phyloP scores from a whole-genome alignment of 2,113 vertebrate species.

The Myanophis thanlyinensis region DNA sequence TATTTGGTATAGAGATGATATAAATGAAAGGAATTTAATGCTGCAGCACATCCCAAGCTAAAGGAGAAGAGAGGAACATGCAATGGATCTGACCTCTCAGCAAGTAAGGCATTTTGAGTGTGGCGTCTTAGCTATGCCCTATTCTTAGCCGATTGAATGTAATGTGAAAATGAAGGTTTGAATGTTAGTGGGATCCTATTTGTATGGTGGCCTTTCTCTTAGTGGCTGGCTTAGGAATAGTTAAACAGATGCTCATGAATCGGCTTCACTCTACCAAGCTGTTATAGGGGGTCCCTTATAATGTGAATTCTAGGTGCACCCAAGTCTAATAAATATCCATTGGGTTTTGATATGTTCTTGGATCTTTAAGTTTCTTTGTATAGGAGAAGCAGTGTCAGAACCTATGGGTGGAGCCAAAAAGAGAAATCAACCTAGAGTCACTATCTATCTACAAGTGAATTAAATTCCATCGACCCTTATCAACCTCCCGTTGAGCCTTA shows the following conservation, averaged over 20 bases:
- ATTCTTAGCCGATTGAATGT: not conserved
- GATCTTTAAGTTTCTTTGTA: too few species aligned
- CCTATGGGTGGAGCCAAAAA: too few species aligned
- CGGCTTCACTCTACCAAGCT: not conserved
- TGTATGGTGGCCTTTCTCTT: not conserved
- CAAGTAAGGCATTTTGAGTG: not conserved
- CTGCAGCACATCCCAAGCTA: not conserved
- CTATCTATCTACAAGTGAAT: too few species aligned
- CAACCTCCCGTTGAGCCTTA: too few species aligned
- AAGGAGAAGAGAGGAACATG: not conserved
- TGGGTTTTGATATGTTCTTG: too few species aligned
- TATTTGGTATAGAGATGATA: not conserved
- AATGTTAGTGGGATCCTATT: not conserved
- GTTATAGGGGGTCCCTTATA: too few species aligned
- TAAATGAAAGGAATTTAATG: slow-evolving; percentile 18
- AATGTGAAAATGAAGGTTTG: not conserved
- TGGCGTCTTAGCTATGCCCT: not conserved
- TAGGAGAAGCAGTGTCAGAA: too few species aligned
- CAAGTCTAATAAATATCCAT: too few species aligned
- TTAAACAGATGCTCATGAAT: not conserved
- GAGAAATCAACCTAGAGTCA: too few species aligned
- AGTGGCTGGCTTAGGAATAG: not conserved
- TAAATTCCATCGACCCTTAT: too few species aligned
- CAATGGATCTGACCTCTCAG: not conserved
- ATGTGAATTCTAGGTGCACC: too few species aligned